Evolutionary conservation across 2,888 invertebrate species (phyloP), one percentile per base, ranked within the genome.

Genomic region (Drepana falcataria): DNA sequence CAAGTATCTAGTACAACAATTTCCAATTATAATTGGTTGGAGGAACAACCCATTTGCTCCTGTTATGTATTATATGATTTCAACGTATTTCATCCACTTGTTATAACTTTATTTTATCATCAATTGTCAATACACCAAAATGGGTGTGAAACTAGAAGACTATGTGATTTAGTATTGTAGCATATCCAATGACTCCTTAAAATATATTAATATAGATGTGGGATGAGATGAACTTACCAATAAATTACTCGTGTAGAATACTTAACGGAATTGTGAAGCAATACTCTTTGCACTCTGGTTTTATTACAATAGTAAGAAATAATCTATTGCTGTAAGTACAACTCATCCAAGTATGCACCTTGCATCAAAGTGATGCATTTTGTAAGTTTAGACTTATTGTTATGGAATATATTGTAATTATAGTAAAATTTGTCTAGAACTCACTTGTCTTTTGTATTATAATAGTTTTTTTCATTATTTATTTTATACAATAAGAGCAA

Each of bases 161-260:
- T 76, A 75, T 77, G 77, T 80, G 80, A 79, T 81, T 71, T 77
- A 79, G 73, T 75, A 73, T 69, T 71, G 68, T 80, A 80, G 79
- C 76, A 78, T 81, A 81, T 79, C 77, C 65, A 69, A 71, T 59
- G 69, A 75, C 66, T 69, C 60, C 61, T 64, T 53, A 57, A 61
- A 61, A 61, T 67, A 69, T 67, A 62, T 65, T 71, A 64, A 65
- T 66, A 64, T 66, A 68, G 64, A 66, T 64, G 64, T 59, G 70
- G 75, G 75, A 79, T 80, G 80, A 71, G 78, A 59, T 79, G 79
- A 69, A 78, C 77, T 79, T 80, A 74, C 70, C 60, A 60, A 64
- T 60, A 66, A 59, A 58, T 33, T 9, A 34, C 59, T 48, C 57
- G 58, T 51, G 21, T 21, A 21, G 21, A 21, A 21, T 21, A 21